phyloP scores from a whole-genome alignment of 2,113 vertebrate species.

The Brevimyrus niger region DNA sequence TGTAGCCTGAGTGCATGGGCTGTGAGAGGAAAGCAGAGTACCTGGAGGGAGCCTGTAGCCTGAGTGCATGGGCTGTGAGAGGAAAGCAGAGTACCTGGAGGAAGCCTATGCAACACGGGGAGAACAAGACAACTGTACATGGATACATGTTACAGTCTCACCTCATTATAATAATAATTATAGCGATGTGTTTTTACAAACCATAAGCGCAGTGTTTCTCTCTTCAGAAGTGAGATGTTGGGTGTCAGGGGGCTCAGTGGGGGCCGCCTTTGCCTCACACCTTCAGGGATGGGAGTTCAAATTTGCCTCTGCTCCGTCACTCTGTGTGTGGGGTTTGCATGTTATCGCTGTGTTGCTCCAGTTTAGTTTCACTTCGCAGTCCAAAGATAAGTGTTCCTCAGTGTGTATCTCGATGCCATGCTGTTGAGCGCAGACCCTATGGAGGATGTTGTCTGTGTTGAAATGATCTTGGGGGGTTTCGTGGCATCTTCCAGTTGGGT shows the following conservation, averaged over 20 bases:
- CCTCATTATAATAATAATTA: background rate
- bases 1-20: background rate
- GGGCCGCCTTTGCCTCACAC: background rate
- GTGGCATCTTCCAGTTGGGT: background rate
- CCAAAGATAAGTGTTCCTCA: background rate
- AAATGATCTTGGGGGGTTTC: no score
- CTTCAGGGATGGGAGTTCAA: background rate
- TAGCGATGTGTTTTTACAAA: background rate
- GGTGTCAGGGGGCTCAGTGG: background rate
- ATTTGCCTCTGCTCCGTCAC: background rate
- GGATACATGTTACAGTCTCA: background rate
- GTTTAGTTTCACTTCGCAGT: background rate
- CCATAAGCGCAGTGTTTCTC: background rate
- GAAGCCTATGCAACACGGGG: background rate
- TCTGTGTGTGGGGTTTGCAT: background rate
- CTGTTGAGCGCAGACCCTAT: background rate
- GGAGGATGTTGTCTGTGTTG: background rate
- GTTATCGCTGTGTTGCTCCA: background rate
- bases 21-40: background rate
- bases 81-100: background rate
- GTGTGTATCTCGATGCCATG: background rate
- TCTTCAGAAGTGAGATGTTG: background rate
- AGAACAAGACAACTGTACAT: background rate
- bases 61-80: background rate
- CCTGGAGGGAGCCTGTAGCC: no score